These are phyloP conservation scores for Cetonia aurata DNA, from an alignment of 2,888 invertebrate species.

Conservation along the genomic window DNA sequence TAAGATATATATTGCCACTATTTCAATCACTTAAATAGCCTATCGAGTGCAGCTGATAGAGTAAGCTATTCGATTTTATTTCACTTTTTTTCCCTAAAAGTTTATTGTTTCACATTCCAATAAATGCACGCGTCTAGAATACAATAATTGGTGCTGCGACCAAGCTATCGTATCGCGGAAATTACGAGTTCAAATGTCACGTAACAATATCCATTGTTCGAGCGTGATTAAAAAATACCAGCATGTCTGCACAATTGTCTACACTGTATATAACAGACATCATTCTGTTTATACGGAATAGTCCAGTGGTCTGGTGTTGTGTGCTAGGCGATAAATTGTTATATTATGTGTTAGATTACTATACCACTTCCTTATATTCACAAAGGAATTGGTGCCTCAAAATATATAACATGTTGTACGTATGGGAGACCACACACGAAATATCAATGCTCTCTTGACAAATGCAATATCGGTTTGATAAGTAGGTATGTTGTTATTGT, in stretches of 20 bases:
- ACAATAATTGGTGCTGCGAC: slow-evolving; percentile 26
- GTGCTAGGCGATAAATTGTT: slow-evolving; percentile 33
- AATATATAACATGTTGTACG: neutral
- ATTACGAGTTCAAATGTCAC: slow-evolving; percentile 45
- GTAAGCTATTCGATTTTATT: slow-evolving; percentile 7
- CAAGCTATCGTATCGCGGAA: slow-evolving; percentile 35
- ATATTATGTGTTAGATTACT: slow-evolving; percentile 36
- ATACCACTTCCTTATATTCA: slow-evolving; percentile 30
- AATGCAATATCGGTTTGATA: slow-evolving; percentile 4
- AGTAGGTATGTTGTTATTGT: neutral
- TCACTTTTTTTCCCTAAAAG: slow-evolving; percentile 12
- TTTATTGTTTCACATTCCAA: slow-evolving; percentile 23
- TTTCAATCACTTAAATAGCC: too few relatives aligned
- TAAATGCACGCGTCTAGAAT: slow-evolving; percentile 22
- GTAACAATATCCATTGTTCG: slow-evolving; percentile 45
- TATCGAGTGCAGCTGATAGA: too few relatives aligned
- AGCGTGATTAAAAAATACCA: slow-evolving; percentile 40
- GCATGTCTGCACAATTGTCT: slow-evolving; percentile 40
- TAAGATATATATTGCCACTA: too few relatives aligned
- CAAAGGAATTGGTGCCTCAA: slow-evolving; percentile 17
- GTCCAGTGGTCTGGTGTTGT: slow-evolving; percentile 28
- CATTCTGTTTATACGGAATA: slow-evolving; percentile 34
- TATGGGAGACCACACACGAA: slow-evolving; percentile 19
- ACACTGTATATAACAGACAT: slow-evolving; percentile 34
- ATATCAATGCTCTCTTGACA: neutral